phyloP scores from a whole-genome alignment of 2,888 invertebrate genomes.

The Oxyscelio sp. region DNA sequence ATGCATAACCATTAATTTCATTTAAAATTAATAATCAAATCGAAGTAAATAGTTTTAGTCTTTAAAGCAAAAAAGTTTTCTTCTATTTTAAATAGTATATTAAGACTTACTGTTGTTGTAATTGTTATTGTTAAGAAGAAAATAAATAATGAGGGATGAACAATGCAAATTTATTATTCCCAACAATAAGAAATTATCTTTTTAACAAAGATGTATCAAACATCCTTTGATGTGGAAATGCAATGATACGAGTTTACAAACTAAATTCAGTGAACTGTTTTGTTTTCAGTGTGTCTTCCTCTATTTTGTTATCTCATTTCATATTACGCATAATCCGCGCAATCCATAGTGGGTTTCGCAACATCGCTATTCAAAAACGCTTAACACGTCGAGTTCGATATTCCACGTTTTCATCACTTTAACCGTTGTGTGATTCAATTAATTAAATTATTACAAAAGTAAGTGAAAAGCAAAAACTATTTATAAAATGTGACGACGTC shows the following conservation, averaged over 20 bases:
- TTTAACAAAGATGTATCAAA: background rate
- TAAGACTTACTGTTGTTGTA: background rate
- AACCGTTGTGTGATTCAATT: too few species aligned
- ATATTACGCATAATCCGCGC: background rate
- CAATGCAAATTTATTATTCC: background rate
- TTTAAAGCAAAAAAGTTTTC: background rate
- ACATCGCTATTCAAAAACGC: too few species aligned
- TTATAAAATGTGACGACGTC: too few species aligned
- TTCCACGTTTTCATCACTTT: too few species aligned
- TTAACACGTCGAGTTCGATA: too few species aligned
- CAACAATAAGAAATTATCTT: background rate
- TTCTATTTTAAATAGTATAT: background rate
- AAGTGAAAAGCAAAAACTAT: too few species aligned
- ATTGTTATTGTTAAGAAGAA: background rate
- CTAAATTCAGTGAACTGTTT: background rate
- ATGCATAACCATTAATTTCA: background rate
- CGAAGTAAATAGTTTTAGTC: background rate
- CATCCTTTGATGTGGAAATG: background rate
- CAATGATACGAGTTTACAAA: too few species aligned
- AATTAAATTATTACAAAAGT: too few species aligned
- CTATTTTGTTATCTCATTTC: background rate
- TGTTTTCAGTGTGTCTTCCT: background rate
- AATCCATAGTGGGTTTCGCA: too few species aligned
- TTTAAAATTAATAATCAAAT: background rate
- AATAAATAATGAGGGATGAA: background rate